Base-by-base conservation (phyloP, 2,888 invertebrate genomes). In the Apamea sordens region DNA sequence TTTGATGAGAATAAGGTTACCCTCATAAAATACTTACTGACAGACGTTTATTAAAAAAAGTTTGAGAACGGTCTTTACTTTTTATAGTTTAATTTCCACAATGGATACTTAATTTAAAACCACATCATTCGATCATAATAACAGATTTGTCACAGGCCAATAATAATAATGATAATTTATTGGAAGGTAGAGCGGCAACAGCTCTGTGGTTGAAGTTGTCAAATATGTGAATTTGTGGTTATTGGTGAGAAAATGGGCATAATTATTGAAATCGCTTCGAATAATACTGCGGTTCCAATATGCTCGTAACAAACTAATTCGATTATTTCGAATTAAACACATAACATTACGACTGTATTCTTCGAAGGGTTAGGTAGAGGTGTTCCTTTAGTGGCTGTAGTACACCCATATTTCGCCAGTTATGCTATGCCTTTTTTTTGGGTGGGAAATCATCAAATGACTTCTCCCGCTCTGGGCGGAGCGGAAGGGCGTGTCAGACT, bases 201-300 rank as follows among this genome's bases (percentile, higher is more conserved):
- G 47, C 21, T 47, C 15, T 70, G 63, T 15, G 81, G 75, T 80
- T 50, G 6, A 53, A 28, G 0, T 65, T 75, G 56, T 61, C 81
- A 80, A 75, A 59, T 50, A 63, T 28, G 6, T 41, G 18, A 11
- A 50, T n/a, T n/a, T 67, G 61, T 36, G 73, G 73, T 53, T 80
- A 44, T 28, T 68, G 56, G 32, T 67, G n/a, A 65, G n/a, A 32
- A 61, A 61, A 65, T 13, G n/a, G 36, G 1, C 4, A 24, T 41
- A 32, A 11, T n/a, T 74, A 79, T 73, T 80, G 5, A 32, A 61
- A 56, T 68, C 13, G 44, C 13, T 28, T 50, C 24, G 36, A 21
- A 36, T 24, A 11, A 24, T 64, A 36, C 1, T 64, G 36, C 64
- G 21, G 32, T 32, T 10, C 8, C 32, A 63, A 36, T 21, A 11